Evolutionary conservation across 2,797 vertebrate genomes (phyloP).

Genomic region (Cryptoprocta ferox): DNA sequence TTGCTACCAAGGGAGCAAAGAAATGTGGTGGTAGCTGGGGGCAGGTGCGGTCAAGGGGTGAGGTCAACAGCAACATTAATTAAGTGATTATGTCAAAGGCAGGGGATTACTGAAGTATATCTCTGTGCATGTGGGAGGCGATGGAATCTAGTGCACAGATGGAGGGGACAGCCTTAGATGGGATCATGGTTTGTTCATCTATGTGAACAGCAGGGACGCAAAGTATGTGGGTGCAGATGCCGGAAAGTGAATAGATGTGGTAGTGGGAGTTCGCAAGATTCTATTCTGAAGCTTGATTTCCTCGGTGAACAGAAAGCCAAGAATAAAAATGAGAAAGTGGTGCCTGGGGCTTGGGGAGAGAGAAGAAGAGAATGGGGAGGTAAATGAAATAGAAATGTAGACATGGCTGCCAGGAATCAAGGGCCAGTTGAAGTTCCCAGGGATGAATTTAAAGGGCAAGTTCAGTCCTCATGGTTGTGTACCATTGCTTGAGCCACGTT

Average conservation of each 20-base stretch:
- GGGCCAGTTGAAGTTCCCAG: background rate
- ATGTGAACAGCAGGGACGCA: slow-evolving; percentile 10
- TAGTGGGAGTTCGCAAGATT: slow-evolving; percentile 52
- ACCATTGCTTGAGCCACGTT: background rate
- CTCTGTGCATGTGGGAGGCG: background rate
- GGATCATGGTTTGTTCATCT: background rate
- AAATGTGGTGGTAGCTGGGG: background rate
- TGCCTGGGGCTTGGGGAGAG: background rate
- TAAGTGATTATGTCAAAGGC: background rate
- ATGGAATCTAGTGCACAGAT: background rate
- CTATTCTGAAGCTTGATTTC: slow-evolving; percentile 63
- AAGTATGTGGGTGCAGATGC: slow-evolving; percentile 57
- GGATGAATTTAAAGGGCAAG: background rate
- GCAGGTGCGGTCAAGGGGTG: accelerated
- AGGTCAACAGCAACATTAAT: background rate
- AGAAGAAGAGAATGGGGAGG: background rate
- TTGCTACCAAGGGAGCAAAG: background rate
- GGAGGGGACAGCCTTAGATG: background rate
- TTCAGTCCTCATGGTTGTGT: background rate
- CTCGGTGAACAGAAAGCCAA: slow-evolving; percentile 55
- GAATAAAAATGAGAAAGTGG: slow-evolving; percentile 24
- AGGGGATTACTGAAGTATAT: background rate
- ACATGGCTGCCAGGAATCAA: background rate
- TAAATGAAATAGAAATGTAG: background rate
- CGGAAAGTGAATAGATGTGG: slow-evolving; percentile 12